A percentile compares a stretch with the other conserved stretches of the same genome.
Evolutionary conservation across 1,140 invertebrate species (phyloP).

Genomic region (Drosophila micromelanica): DNA sequence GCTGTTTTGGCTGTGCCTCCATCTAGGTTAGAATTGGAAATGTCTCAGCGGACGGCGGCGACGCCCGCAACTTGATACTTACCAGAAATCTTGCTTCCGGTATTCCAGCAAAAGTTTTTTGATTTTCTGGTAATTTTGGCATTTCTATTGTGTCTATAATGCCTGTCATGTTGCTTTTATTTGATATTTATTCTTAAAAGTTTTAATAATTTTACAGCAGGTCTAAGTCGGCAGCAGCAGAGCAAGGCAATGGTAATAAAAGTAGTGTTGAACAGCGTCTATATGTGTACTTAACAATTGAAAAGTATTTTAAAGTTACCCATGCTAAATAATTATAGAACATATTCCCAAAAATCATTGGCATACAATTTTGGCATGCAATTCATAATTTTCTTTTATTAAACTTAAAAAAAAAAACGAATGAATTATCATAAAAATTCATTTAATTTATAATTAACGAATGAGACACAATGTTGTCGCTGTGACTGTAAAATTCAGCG

Average conservation of each 20-base stretch:
- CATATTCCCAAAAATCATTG: no score
- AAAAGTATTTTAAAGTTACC: constrained; percentile 4
- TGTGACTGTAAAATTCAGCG: not conserved
- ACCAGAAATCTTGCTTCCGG: constrained; percentile 93
- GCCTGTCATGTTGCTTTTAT: constrained; percentile 70
- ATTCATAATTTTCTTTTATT: no score
- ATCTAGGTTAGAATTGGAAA: constrained; percentile 65
- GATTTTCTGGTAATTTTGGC: constrained; percentile 85
- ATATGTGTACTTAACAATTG: not conserved
- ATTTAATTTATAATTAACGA: no score
- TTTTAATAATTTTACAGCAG: constrained; percentile 73
- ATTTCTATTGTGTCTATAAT: constrained; percentile 83
- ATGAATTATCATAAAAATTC: no score
- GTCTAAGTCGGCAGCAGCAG: constrained; percentile 41
- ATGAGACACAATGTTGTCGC: not conserved
- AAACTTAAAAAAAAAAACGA: no score
- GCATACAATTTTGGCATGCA: no score
- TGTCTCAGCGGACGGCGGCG: not conserved
- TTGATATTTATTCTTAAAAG: constrained; percentile 39
- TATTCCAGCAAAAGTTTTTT: constrained; percentile 91
- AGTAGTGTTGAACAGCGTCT: constrained; percentile 15
- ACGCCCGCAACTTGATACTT: constrained; percentile 74
- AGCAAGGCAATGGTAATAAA: constrained; percentile 46
- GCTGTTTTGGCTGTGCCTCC: constrained; percentile 43
- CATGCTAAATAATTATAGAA: not conserved